Conservation (phyloP, 2,113 vertebrate genomes). For the Planiliza haematocheilus region DNA sequence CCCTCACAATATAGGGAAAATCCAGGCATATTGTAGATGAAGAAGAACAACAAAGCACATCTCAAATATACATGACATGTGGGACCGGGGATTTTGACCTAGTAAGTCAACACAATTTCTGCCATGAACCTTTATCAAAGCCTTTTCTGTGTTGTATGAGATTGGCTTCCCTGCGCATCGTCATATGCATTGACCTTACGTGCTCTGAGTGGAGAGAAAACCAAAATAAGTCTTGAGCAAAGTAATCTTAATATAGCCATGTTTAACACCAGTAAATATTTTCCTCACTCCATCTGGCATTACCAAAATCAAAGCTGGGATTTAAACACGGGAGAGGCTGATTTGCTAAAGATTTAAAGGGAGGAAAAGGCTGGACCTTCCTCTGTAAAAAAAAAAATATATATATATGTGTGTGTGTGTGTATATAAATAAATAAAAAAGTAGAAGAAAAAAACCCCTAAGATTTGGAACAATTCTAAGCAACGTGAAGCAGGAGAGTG, state of each 20-base stretch:
- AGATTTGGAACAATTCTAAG: conserved; percentile 80
- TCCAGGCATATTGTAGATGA: conserved; percentile 70
- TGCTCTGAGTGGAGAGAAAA: conserved; percentile 44
- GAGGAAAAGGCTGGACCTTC: conserved; percentile 62
- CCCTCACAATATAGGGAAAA: conserved; percentile 74
- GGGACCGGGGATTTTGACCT: conserved; percentile 61
- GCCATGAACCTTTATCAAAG: conserved; percentile 59
- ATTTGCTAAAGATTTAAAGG: conserved; percentile 68
- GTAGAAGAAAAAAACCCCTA: conserved; percentile 50
- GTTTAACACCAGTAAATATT: conserved; percentile 74
- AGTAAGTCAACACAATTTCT: conserved; percentile 54
- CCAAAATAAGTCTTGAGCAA: conserved; percentile 38
- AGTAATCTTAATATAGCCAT: conserved; percentile 69
- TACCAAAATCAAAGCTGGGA: conserved; percentile 72
- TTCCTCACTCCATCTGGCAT: conserved; percentile 61
- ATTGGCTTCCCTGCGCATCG: conserved; percentile 23
- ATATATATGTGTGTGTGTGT: too few relatives aligned
- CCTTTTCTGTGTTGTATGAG: conserved; percentile 34
- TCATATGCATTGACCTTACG: conserved; percentile 47
- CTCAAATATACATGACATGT: conserved; percentile 79
- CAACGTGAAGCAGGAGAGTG: conserved; percentile 73
- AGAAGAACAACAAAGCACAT: conserved; percentile 77
- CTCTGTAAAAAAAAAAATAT: conserved; percentile 29
- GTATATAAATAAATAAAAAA: too few relatives aligned
- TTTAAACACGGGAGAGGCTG: conserved; percentile 59